Base-by-base conservation (phyloP, 2,888 invertebrate genomes). In the Deilephila porcellus region DNA sequence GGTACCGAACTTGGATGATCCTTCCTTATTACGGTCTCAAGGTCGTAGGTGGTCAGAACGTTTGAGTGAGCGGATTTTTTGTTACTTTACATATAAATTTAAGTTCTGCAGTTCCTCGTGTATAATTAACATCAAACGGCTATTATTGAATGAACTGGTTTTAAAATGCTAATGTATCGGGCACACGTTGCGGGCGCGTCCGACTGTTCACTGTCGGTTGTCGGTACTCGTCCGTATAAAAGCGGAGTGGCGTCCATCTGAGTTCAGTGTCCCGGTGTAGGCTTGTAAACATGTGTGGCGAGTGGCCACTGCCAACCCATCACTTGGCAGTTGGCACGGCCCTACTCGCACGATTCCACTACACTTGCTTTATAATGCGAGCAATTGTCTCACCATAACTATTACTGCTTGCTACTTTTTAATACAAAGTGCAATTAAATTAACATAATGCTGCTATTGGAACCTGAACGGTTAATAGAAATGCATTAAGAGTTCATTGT, bases 271-370 rank as follows among this genome's bases (percentile, higher is more conserved):
- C 71, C 62, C 71, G 53, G 63, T 64, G 62, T 70, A 62, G 62
- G 60, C 81, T 79, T 83, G 85, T 87, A 88, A 88, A 89, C 88
- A 90, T 85, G 76, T 81, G 82, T 79, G 77, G 78, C 76, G 76
- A 78, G 75, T 80, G 82, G 80, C 80, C 77, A 77, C 76, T 76
- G 75, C 72, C 72, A 78, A n/a, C 63, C 53, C 37, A 32, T 63
- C 59, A 37, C 59, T 67, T 19, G 59, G 32, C 63, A 71, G 60
- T 60, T 45, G 32, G 37, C 52, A 32, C 45, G 60, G 29, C 45
- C 62, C 37, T 63, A 19, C 34, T n/a, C 63, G 34, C 64, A 7
- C 34, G 1, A 7, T 8, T 20, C 20, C 0, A 25, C 25, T 67
- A 64, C 67, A 52, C 25, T 60, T 29, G 11, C 29, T 52, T 52